Conservation (phyloP, 2,113 vertebrate species). For the Apodemus speciosus region DNA sequence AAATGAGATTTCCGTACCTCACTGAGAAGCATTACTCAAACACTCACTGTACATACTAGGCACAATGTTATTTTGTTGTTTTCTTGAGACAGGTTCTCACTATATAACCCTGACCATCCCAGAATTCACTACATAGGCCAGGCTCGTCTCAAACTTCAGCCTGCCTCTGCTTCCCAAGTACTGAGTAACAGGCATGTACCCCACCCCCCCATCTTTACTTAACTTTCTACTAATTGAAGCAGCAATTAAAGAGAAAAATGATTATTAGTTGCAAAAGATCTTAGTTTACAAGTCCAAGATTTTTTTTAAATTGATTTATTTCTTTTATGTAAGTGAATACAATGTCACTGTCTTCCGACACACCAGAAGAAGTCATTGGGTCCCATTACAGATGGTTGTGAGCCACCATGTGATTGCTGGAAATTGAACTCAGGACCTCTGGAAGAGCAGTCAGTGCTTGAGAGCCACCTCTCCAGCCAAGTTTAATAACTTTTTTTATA, state of each 20-base stretch:
- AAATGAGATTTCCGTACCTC: conserved; percentile 30
- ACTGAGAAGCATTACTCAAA: conserved; percentile 32
- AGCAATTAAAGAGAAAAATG: conserved; percentile 19
- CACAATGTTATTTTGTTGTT: neutral
- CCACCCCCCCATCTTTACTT: neutral
- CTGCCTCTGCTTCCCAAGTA: neutral
- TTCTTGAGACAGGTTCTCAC: neutral
- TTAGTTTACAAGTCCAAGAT: conserved; percentile 44
- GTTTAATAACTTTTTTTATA: neutral
- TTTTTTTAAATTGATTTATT: too few species aligned
- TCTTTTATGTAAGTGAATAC: too few species aligned
- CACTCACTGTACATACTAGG: neutral
- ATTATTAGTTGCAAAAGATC: conserved; percentile 26
- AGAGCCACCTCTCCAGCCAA: too few species aligned
- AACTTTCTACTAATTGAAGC: conserved; percentile 21
- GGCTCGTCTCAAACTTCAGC: neutral
- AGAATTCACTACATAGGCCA: neutral
- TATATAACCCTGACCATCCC: neutral
- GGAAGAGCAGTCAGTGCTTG: too few species aligned
- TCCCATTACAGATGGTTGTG: too few species aligned
- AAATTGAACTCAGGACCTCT: too few species aligned
- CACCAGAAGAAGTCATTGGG: too few species aligned
- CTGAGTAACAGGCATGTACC: neutral
- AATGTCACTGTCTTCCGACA: too few species aligned
- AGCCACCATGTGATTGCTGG: too few species aligned